These are phyloP conservation scores for Papilio polytes DNA, from an alignment of 1,140 invertebrate genomes.

Conservation along the genomic window DNA sequence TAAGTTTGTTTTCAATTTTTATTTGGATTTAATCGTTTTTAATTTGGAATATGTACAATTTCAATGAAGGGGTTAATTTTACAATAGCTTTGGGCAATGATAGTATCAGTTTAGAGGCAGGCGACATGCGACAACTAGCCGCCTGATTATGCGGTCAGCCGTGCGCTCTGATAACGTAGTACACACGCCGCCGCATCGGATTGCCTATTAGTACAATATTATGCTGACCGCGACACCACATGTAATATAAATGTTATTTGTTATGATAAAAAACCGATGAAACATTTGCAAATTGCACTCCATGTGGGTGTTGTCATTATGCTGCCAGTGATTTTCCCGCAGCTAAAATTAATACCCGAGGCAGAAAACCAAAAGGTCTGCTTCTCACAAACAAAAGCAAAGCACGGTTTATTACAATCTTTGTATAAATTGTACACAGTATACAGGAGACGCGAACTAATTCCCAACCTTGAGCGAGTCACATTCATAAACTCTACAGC, in stretches of 20 bases:
- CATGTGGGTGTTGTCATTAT: background rate
- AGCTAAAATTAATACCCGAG: background rate
- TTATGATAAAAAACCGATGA: background rate
- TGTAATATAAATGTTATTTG: background rate
- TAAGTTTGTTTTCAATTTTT: too few relatives aligned
- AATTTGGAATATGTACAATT: background rate
- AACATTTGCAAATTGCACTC: background rate
- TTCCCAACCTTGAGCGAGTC: background rate
- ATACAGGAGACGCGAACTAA: background rate
- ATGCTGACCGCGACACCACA: background rate
- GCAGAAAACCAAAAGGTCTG: background rate
- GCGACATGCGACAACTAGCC: background rate
- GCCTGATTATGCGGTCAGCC: slow-evolving; percentile 6
- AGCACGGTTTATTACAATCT: background rate
- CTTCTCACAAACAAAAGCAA: background rate
- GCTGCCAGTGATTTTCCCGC: background rate
- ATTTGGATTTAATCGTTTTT: background rate
- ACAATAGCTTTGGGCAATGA: background rate
- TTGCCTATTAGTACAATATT: background rate
- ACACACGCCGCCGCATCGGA: background rate
- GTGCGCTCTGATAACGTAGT: background rate
- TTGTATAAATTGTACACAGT: background rate
- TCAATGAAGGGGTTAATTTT: background rate
- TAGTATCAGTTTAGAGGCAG: background rate
- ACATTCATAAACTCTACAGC: background rate